Base-by-base conservation (phyloP, 2,113 vertebrate genomes). In the Epinephelus lanceolatus region DNA sequence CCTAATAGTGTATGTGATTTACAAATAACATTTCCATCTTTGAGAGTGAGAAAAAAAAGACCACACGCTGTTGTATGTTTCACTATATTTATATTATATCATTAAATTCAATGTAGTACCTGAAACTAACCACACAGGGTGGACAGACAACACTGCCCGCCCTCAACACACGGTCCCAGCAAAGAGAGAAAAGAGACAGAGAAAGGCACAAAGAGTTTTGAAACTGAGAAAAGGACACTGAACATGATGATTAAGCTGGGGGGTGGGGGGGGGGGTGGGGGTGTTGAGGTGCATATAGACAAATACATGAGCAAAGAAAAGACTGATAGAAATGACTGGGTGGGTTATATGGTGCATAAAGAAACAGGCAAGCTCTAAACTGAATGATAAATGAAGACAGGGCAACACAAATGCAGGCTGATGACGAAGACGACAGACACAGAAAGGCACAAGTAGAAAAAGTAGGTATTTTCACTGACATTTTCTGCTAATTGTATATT, bases 71-170 rank as follows among this genome's bases (percentile, higher is more conserved):
- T 21, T 5, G 2, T 40, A 80, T 87, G 90, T 94, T 95, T 95
- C 93, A 95, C 94, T 94, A 95, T 94, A 95, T 95, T 95, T 96
- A 95, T 96, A 95, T 94, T 95, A 95, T 94, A 94, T 95, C 92
- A 95, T 93, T 95, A 92, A 94, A 95, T 93, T 95, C 90, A 93
- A 93, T 91, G 92, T 95, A 94, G 95, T 95, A 96, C 95, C 94
- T 96, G 95, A 95, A 95, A 95, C 93, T 95, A 94, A 95, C 93
- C 92, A 95, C 94, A 95, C 88, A 77, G 84, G 90, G 85, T 33
- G 90, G 94, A 89, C 92, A 87, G 90, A 89, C 90, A 45, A 83
- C 73, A 69, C 30, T 65, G 90, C 80, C 94, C 86, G 59, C 88
- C 93, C 85, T 91, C 90, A 87, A 94, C 93, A 93, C 90, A 94